Evolutionary conservation across 2,888 invertebrate genomes (phyloP).

Genomic region (Pandemis corylana): DNA sequence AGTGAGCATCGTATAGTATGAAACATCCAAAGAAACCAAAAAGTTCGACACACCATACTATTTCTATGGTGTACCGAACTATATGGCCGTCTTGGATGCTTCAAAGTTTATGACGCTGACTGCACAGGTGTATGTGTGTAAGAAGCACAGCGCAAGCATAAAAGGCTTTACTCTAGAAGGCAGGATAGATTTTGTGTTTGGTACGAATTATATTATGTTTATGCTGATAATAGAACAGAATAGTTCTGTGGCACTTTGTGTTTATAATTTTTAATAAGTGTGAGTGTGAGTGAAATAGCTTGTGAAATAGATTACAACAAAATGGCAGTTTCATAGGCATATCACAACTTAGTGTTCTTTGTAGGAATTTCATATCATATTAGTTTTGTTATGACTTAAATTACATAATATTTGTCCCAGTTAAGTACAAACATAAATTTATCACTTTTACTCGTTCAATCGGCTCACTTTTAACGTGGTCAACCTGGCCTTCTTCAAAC

Average conservation of each 20-base stretch:
- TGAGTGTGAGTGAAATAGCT: slow-evolving; percentile 1
- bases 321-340: slow-evolving; percentile 33
- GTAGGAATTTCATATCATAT: neutral
- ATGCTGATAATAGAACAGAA: slow-evolving; percentile 12
- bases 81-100: no score
- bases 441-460: neutral
- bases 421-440: slow-evolving; percentile 36
- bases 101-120: no score
- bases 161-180: slow-evolving; percentile 18
- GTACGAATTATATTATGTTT: slow-evolving; percentile 17
- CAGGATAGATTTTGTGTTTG: slow-evolving; percentile 14
- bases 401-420: slow-evolving; percentile 1
- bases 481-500: neutral
- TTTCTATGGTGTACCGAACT: no score
- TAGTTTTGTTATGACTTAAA: neutral
- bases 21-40: no score
- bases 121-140: neutral
- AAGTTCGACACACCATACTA: no score
- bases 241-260: slow-evolving; percentile 30
- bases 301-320: slow-evolving; percentile 21
- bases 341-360: slow-evolving; percentile 13
- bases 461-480: neutral
- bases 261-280: neutral
- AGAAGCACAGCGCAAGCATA: slow-evolving; percentile 12
- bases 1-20: no score